Conservation (phyloP, 2,113 vertebrate genomes). For the Oryzias javanicus region DNA sequence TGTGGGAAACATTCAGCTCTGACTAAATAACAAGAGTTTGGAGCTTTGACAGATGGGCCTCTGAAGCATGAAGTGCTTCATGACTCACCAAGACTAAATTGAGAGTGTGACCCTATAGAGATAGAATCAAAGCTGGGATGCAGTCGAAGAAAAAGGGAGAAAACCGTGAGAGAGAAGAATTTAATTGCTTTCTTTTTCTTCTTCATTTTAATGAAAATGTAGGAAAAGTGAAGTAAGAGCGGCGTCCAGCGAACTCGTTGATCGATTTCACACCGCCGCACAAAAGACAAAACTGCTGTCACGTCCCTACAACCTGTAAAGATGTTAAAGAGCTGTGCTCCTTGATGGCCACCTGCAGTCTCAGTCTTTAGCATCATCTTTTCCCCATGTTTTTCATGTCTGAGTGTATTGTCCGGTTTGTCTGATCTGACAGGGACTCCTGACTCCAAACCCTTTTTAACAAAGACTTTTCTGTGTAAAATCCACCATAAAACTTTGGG, state of each 20-base stretch:
- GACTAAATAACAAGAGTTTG: constrained; percentile 5
- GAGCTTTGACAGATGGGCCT: constrained; percentile 18
- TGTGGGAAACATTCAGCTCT: constrained; percentile 7
- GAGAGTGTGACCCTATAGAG: constrained; percentile 16
- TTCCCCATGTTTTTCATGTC: too few species aligned
- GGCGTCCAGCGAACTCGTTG: background rate
- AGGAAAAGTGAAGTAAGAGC: background rate
- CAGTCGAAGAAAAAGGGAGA: constrained; percentile 3
- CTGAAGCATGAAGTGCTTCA: constrained; percentile 10
- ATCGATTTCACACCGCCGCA: background rate
- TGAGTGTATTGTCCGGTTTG: too few species aligned
- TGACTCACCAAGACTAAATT: constrained; percentile 12
- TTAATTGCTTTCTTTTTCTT: constrained; percentile 9
- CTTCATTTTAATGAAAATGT: too few species aligned
- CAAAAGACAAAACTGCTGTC: background rate
- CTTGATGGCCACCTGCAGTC: background rate
- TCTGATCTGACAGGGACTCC: too few species aligned
- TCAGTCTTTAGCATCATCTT: too few species aligned
- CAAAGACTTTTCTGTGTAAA: too few species aligned
- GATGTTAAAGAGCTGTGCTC: background rate
- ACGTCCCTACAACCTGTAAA: background rate
- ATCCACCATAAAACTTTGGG: too few species aligned
- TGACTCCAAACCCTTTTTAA: too few species aligned
- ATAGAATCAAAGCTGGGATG: constrained; percentile 9
- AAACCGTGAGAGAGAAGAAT: constrained; percentile 3